Evolutionary conservation across 2,797 vertebrate species (phyloP).

Genomic region (Paratrypauchen microcephalus): DNA sequence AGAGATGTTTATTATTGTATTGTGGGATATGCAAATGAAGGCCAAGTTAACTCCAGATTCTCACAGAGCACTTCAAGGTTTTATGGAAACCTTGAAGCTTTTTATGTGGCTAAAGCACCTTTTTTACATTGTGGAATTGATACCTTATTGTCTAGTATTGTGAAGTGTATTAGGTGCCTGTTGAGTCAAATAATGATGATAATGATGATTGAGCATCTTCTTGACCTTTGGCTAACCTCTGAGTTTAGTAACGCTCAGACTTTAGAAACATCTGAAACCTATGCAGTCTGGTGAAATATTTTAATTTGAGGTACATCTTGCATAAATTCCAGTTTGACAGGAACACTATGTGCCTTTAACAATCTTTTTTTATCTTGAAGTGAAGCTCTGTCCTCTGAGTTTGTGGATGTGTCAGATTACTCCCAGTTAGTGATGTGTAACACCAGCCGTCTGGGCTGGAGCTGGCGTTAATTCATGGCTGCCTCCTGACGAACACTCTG

Average conservation of each 20-base stretch:
- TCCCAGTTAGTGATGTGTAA: slow-evolving; percentile 41
- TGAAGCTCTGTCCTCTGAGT: slow-evolving; percentile 27
- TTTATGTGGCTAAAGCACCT: slow-evolving; percentile 20
- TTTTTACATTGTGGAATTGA: slow-evolving; percentile 22
- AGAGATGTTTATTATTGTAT: slow-evolving; percentile 23
- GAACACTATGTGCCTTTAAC: background rate
- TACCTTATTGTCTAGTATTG: slow-evolving; percentile 20
- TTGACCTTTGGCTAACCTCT: slow-evolving; percentile 44
- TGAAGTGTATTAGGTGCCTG: slow-evolving; percentile 21
- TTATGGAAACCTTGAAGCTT: slow-evolving; percentile 68
- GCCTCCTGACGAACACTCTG: slow-evolving; percentile 35
- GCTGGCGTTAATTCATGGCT: slow-evolving; percentile 38
- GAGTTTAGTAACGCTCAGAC: slow-evolving; percentile 17
- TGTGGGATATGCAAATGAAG: slow-evolving; percentile 56
- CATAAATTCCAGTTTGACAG: slow-evolving; percentile 23
- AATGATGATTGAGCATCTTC: slow-evolving; percentile 36
- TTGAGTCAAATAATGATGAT: slow-evolving; percentile 41
- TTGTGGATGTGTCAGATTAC: slow-evolving; percentile 39
- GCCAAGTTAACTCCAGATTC: slow-evolving; percentile 46
- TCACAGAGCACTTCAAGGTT: slow-evolving; percentile 42
- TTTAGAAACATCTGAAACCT: slow-evolving; percentile 25
- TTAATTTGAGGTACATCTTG: slow-evolving; percentile 19
- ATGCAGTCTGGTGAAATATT: slow-evolving; percentile 42
- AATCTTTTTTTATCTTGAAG: background rate
- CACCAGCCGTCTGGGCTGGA: slow-evolving; percentile 46